Conservation (phyloP, 1,140 invertebrate genomes). For the Callitettix versicolor region DNA sequence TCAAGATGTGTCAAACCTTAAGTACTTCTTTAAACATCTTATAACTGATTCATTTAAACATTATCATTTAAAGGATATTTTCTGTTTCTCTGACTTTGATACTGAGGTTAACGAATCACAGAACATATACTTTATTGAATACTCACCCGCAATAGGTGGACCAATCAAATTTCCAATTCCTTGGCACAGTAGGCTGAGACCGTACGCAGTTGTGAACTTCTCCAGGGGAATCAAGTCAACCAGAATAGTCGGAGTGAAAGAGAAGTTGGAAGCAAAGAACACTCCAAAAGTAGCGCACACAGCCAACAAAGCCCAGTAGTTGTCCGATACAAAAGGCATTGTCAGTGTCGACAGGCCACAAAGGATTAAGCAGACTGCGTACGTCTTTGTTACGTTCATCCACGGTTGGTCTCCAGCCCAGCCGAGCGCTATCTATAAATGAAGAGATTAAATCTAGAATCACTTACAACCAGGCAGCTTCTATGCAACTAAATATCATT, state of each 20-base stretch:
- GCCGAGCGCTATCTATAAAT: constrained; percentile 75
- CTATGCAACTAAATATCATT: no score
- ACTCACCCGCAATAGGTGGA: constrained; percentile 45
- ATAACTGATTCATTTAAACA: no score
- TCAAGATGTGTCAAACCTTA: no score
- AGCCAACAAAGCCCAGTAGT: constrained; percentile 43
- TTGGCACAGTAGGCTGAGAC: constrained; percentile 74
- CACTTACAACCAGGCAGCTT: no score
- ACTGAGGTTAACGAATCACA: no score
- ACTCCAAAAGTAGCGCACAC: constrained; percentile 57
- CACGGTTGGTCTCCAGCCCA: constrained; percentile 81
- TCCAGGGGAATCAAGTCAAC: constrained; percentile 70
- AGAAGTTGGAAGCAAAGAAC: constrained; percentile 76
- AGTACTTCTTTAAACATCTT: no score
- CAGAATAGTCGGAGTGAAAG: constrained; percentile 76
- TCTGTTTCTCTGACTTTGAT: no score
- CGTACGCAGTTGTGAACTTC: constrained; percentile 78
- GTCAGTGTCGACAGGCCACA: constrained; percentile 60
- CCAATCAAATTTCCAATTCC: constrained; percentile 60
- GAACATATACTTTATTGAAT: no score
- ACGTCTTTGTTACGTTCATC: constrained; percentile 73
- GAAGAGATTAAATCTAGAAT: no score
- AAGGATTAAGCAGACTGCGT: constrained; percentile 60
- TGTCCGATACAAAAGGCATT: constrained; percentile 55
- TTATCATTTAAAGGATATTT: no score